Evolutionary conservation across 2,113 vertebrate genomes (phyloP).

Genomic region (Ictalurus furcatus): DNA sequence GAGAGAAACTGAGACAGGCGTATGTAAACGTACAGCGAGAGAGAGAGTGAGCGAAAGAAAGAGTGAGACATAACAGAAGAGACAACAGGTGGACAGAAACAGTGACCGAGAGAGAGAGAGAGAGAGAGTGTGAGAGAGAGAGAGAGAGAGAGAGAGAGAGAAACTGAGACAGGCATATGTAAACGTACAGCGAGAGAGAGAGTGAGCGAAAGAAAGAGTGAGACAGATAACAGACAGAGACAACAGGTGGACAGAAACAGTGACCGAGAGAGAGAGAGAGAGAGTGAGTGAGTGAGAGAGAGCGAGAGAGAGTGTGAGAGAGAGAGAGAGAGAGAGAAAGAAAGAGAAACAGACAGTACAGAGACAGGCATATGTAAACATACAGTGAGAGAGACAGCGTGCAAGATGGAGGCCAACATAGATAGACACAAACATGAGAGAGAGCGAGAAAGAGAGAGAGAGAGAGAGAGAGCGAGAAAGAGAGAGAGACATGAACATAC

Average conservation of each 20-base stretch:
- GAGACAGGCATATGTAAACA: too few relatives aligned
- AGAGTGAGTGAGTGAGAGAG: neutral
- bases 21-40: too few relatives aligned
- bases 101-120: neutral
- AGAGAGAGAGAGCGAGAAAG: neutral
- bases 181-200: neutral
- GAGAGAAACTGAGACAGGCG: too few relatives aligned
- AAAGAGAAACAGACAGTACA: too few relatives aligned
- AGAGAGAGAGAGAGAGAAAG: neutral
- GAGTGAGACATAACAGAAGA: too few relatives aligned
- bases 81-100: too few relatives aligned
- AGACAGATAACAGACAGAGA: neutral
- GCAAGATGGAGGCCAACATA: too few relatives aligned
- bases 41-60: too few relatives aligned
- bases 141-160: too few relatives aligned
- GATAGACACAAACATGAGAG: too few relatives aligned
- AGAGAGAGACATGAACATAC: neutral
- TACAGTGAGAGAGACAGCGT: too few relatives aligned
- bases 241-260: neutral
- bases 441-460: neutral
- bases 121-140: neutral
- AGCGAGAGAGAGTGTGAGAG: too few relatives aligned
- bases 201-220: neutral
- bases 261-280: neutral
- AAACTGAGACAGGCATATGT: neutral